Base-by-base conservation (phyloP, 1,140 invertebrate species). In the Pseudachorutes palmiensis region DNA sequence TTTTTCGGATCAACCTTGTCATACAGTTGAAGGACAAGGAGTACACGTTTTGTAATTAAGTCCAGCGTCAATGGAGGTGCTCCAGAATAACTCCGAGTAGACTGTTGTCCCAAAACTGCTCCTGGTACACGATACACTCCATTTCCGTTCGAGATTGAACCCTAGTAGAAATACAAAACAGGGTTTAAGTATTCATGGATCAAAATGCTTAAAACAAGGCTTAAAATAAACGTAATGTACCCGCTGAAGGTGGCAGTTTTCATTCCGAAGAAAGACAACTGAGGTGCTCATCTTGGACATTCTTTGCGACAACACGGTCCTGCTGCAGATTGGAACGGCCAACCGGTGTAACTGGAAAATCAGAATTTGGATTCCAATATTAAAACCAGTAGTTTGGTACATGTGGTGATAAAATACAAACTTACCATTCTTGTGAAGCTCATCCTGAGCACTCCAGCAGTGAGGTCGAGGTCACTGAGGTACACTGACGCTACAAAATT, bases 1-100 rank as follows among this genome's bases (percentile, higher is more conserved):
- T 96, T 94, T 72, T 86, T 83, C 74, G 90, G 87, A 78, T 94
- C 86, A 81, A 98, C 83, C 87, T 98, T 97, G 83, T 98, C 94
- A 83, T 92, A 98, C 72, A 97, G 86, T 82, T 92, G 92, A 69
- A 97, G 86, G 69, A 96, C 90, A 79, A 97, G 86, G 74, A 96
- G 80, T 65, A 97, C 91, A 77, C 95, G 85, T 78, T 92, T 87
- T 76, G 82, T 79, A 79, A 97, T 92, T 75, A 89, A 81, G 74
- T 91, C 86, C 76, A 94, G 80, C 67, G 88, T 84, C 75, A 93
- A 81, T 73, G 90, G 89, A 71, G 70, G 79, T 79, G 79, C 87
- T 86, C 84, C 89, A 92, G 78, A 82, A 82, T 79, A 87, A 84
- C 75, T 81, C 81, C 75, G 80, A 79, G 79, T 80, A 78, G 76